A percentile compares a stretch with the other conserved stretches of the same genome.
These are phyloP conservation scores for Hippolais icterina DNA, from an alignment of 2,113 vertebrate species.

Conservation along the genomic window DNA sequence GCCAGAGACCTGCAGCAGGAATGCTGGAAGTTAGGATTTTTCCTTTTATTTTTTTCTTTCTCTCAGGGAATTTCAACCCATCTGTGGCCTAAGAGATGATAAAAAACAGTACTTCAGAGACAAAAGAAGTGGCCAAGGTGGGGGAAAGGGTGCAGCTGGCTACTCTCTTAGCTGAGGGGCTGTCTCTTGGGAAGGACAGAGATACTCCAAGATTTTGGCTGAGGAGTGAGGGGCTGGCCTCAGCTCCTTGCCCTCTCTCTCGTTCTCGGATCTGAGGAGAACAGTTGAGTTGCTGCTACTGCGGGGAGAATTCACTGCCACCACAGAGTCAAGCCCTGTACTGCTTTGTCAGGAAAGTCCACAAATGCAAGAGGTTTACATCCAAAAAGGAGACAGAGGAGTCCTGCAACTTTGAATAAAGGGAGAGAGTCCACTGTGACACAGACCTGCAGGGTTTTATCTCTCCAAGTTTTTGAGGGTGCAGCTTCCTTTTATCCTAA, in stretches of 20 bases:
- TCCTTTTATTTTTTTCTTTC: not conserved
- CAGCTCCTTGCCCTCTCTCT: not conserved
- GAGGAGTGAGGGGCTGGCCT: not conserved
- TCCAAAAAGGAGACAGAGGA: not conserved
- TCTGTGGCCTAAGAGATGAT: not conserved
- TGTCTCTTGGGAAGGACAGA: not conserved
- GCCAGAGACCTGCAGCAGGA: not conserved
- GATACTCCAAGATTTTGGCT: not conserved
- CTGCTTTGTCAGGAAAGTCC: not conserved
- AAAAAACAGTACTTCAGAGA: not conserved
- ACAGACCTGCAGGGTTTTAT: accelerated
- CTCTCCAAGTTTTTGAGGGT: no score
- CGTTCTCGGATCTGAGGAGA: accelerated
- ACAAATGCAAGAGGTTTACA: not conserved
- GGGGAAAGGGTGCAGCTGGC: not conserved
- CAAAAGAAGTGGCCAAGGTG: not conserved
- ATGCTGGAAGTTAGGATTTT: not conserved
- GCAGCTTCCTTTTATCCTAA: not conserved
- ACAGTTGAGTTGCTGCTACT: accelerated
- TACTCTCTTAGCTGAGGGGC: not conserved
- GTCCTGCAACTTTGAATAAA: not conserved
- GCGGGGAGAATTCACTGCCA: not conserved
- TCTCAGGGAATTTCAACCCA: not conserved
- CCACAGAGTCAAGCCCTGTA: not conserved
- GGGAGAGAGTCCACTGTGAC: accelerated